Conservation (phyloP, 2,888 invertebrate genomes). For the Acrobeloides nanus region DNA sequence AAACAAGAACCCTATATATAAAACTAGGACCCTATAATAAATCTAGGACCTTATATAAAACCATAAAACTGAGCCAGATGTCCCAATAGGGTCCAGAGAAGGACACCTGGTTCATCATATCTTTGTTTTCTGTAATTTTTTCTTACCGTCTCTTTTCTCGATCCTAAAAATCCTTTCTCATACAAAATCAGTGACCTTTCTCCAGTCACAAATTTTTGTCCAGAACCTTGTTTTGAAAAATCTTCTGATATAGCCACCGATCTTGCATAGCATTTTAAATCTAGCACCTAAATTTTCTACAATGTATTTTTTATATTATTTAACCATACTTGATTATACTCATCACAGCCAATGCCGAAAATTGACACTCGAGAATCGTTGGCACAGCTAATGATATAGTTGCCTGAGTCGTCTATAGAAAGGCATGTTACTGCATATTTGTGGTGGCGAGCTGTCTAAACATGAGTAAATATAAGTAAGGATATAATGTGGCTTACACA, state of each 20-base stretch:
- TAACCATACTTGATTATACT: constrained; percentile 35
- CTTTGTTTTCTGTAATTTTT: background rate
- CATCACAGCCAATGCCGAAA: constrained; percentile 65
- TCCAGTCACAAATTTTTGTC: constrained; percentile 41
- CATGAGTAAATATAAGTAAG: constrained; percentile 5
- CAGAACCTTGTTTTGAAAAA: constrained; percentile 28
- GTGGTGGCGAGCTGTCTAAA: constrained; percentile 37
- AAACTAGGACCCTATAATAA: no score
- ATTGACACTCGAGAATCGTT: constrained; percentile 65
- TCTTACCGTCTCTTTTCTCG: background rate
- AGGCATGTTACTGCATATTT: constrained; percentile 77
- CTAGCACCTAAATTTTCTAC: constrained; percentile 8
- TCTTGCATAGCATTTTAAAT: constrained; percentile 22
- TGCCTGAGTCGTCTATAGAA: constrained; percentile 85
- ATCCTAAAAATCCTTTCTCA: constrained; percentile 40
- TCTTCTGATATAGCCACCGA: constrained; percentile 40
- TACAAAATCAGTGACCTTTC: constrained; percentile 39
- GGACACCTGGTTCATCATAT: background rate
- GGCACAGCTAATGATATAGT: constrained; percentile 70
- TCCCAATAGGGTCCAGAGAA: no score
- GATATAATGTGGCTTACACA: constrained; percentile 20
- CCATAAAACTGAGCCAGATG: no score
- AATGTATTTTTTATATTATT: constrained; percentile 1
- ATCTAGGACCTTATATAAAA: no score
- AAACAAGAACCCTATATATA: no score